phyloP scores from a whole-genome alignment of 2,888 invertebrate species.

The Sinhomidia bicolor region DNA sequence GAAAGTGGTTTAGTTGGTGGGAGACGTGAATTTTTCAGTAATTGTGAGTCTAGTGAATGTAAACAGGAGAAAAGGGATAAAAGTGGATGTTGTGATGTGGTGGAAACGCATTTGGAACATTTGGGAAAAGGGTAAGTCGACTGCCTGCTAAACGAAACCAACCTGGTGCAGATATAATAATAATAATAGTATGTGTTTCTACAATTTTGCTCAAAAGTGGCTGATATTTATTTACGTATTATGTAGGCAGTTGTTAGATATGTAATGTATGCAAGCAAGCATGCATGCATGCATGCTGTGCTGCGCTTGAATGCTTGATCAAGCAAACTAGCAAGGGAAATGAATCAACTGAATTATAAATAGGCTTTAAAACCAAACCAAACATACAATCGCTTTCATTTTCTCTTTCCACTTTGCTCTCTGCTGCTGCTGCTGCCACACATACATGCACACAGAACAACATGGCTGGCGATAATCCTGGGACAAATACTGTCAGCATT shows the following conservation, averaged over 20 bases:
- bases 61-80: neutral
- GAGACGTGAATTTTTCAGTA: neutral
- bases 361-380: neutral
- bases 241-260: neutral
- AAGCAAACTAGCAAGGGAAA: neutral
- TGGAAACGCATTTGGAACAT: conserved; percentile 25
- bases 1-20: neutral
- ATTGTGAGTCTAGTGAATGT: neutral
- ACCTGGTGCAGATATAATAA: too few species aligned
- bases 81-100: conserved; percentile 5
- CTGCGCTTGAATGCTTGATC: neutral
- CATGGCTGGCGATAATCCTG: conserved; percentile 88
- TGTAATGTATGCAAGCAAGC: neutral
- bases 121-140: conserved; percentile 81
- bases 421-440: too few species aligned
- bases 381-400: neutral
- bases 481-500: conserved; percentile 90
- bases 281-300: too few species aligned
- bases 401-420: neutral
- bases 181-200: neutral
- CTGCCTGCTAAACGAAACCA: neutral
- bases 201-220: neutral
- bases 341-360: neutral
- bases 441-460: too few species aligned
- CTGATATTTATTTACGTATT: neutral